Evolutionary conservation across 1,140 invertebrate genomes (phyloP).

Genomic region (Drosophila nigromelanica): DNA sequence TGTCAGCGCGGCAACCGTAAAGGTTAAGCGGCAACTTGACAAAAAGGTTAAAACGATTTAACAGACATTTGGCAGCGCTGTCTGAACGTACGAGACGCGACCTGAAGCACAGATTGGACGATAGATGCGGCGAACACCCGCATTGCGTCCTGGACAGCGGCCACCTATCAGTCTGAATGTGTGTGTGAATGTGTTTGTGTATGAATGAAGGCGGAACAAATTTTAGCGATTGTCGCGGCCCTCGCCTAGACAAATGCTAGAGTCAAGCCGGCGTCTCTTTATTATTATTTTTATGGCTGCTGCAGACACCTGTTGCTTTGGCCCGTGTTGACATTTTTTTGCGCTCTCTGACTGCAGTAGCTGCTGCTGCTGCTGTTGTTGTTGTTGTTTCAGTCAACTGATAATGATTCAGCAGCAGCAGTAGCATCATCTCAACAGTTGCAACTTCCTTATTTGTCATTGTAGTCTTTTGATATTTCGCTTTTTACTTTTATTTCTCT

Average conservation of each 20-base stretch:
- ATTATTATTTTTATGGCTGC: constrained; percentile 35
- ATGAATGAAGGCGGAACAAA: constrained; percentile 72
- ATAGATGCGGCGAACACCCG: constrained; percentile 47
- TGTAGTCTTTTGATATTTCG: constrained; percentile 62
- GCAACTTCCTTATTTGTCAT: constrained; percentile 80
- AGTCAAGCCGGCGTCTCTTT: constrained; percentile 42
- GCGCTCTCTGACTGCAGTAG: constrained; percentile 1
- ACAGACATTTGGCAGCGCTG: constrained; percentile 69
- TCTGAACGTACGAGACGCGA: constrained; percentile 17
- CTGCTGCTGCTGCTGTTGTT: neutral
- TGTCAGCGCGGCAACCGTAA: constrained; percentile 76
- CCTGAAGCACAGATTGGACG: constrained; percentile 36
- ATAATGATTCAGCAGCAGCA: constrained; percentile 62
- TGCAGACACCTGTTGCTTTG: constrained; percentile 64
- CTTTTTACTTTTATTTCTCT: constrained; percentile 35
- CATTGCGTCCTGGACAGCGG: constrained; percentile 58
- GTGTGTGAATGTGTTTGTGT: constrained; percentile 26
- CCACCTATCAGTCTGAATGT: constrained; percentile 6
- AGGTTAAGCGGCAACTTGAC: constrained; percentile 82
- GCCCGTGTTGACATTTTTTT: constrained; percentile 68
- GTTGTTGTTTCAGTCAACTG: constrained; percentile 19
- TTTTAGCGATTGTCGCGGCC: constrained; percentile 56
- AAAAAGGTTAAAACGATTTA: constrained; percentile 83
- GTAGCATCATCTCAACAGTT: constrained; percentile 37
- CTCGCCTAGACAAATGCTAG: constrained; percentile 59